phyloP scores from a whole-genome alignment of 1,140 invertebrate genomes.

The Aphis gossypii region DNA sequence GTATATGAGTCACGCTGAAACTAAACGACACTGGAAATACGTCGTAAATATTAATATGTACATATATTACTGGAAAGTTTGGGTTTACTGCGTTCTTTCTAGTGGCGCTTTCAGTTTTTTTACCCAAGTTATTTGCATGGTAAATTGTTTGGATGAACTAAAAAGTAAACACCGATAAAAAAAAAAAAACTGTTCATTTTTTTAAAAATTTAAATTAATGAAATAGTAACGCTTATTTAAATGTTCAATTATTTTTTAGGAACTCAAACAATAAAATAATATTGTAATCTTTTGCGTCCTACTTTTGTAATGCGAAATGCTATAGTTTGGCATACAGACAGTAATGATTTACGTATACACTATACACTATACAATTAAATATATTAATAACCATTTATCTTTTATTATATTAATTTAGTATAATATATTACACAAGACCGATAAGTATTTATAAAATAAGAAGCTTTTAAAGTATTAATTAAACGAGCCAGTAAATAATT shows the following conservation, averaged over 20 bases:
- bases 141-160: neutral
- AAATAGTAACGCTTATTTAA: neutral
- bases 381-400: neutral
- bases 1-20: slow-evolving; percentile 9
- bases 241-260: neutral
- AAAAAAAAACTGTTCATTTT: neutral
- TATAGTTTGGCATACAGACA: neutral
- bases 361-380: neutral
- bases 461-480: neutral
- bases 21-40: slow-evolving; percentile 22
- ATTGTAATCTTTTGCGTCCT: neutral
- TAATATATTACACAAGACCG: neutral
- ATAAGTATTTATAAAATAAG: neutral
- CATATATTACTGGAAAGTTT: slow-evolving; percentile 41
- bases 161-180: neutral
- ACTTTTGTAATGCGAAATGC: neutral
- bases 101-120: neutral
- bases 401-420: neutral
- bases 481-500: neutral
- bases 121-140: neutral
- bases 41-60: slow-evolving; percentile 40
- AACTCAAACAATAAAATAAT: neutral
- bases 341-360: neutral
- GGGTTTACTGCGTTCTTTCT: neutral
- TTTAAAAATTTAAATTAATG: neutral